Evolutionary conservation across 2,888 invertebrate genomes (phyloP), one percentile per base, ranked within the genome.

Genomic region (Thysanoteuthis rhombus): DNA sequence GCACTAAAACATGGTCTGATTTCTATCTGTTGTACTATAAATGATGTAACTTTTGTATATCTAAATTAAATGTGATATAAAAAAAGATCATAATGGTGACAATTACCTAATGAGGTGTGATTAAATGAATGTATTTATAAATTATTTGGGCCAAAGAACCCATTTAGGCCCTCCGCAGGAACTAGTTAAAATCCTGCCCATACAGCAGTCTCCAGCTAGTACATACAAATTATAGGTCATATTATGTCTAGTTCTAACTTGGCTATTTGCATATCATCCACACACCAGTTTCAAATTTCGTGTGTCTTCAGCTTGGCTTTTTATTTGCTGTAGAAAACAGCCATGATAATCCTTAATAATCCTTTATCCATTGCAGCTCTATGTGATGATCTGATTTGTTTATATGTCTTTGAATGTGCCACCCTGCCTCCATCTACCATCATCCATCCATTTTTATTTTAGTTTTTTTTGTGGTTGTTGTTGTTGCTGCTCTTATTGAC

Each of bases 371-470:
- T 75, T 75, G n/a, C 75, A 75, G 75, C 75, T 75, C 2, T 75
- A 16, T 75, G 75, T 75, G 75, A 75, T 75, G 75, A 75, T 75
- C 75, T 75, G 75, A 75, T 75, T 75, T 75, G 75, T 75, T 75
- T 75, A 75, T 36, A 75, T 75, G 75, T 75, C n/a, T 75, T 75
- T 75, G 75, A 75, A 75, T 75, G n/a, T 36, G n/a, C 36, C 75
- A 16, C n/a, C 58, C 75, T 75, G 16, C 36, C n/a, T 75, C 75
- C 75, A 58, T 58, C 32, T 58, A 32, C 32, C 58, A 75, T 75
- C 75, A 75, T 75, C n/a, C 75, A 75, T 75, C 75, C n/a, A n/a
- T 75, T 75, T 75, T 75, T 75, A n/a, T 75, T 75, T 75, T 75
- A 75, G 75, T 75, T 75, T 75, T 75, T 75, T 75, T 75, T n/a